Evolutionary conservation across 2,888 invertebrate species (phyloP), one percentile per base, ranked within the genome.

Genomic region (Panorpa germanica): DNA sequence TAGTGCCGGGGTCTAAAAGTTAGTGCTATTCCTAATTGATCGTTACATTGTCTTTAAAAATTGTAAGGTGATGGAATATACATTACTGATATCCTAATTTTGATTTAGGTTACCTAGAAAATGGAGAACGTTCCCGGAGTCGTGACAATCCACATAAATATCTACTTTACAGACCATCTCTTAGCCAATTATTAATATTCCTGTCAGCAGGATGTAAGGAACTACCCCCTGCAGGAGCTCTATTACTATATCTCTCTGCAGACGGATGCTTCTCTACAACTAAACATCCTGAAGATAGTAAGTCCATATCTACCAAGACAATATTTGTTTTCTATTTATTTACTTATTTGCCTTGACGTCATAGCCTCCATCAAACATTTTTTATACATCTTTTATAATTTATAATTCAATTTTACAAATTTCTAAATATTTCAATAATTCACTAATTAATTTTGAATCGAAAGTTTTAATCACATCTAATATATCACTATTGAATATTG

Each of bases 71-170:
- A n/a, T n/a, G n/a, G n/a, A n/a, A n/a, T n/a, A n/a, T n/a, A n/a
- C n/a, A n/a, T n/a, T n/a, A n/a, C n/a, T n/a, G n/a, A n/a, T n/a
- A n/a, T n/a, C n/a, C n/a, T 12, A 17, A 18, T n/a, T n/a, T n/a
- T n/a, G n/a, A n/a, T 37, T 15, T 34, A 31, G 57, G 57, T 30
- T 68, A 68, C 44, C 59, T 70, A 43, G 80, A 81, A 50, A 78
- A 80, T 51, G 77, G 77, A 20, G 72, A 70, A 40, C 53, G 59
- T 43, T 64, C 71, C 33, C 54, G 62, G 34, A 69, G 73, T 50
- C 61, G 82, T 46, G 82, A 85, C 55, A 95, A 93, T 61, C 93
- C 93, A 23, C 93, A 93, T 62, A 95, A 95, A 59, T 91, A 90
- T 61, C 65, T 95, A 43, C 65, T 95, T 42, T 95, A 86, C 61